Base-by-base conservation (phyloP, 2,797 vertebrate species). In the Synaphobranchus kaupii region DNA sequence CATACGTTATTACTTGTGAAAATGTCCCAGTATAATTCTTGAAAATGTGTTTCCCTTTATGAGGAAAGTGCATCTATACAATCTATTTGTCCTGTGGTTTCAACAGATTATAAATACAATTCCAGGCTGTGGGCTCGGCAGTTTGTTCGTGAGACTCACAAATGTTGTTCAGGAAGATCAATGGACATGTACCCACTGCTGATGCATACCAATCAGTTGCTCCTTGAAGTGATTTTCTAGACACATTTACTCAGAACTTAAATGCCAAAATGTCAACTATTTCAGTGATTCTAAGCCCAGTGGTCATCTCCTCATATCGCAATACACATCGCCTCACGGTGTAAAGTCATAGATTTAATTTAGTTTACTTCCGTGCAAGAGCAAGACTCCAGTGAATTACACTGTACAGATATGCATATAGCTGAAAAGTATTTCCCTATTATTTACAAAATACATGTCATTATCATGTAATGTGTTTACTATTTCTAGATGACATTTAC, bases 181-280 rank as follows among this genome's bases (percentile, higher is more conserved):
- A 83, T 83, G 82, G 52, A 83, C 47, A 28, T 56, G 52, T 83
- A 56, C 12, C 82, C 15, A 34, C 52, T 34, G 28, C 28, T 83
- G n/a, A 83, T 56, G n/a, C 52, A 83, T 58, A 83, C 50, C 34
- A 83, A 81, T 48, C 47, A 50, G 73, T 25, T 44, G 7, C 78
- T 81, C 47, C 22, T 50, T 50, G 78, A 81, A n/a, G 50, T 81
- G 0, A 81, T 48, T 81, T 50, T 50, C 47, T 47, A 0, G 47
- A 44, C 78, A 48, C 47, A 81, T 81, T 81, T n/a, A 81, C 3
- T 10, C 78, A 25, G 78, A 48, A 81, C 78, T 50, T 25, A 50
- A 81, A 81, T 48, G 78, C 44, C 22, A 50, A 50, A 81, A n/a
- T 8, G 13, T n/a, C 25, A 34, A 34, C 6, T 81, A 48, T 50